Conservation (phyloP, 2,797 vertebrate genomes). For the Graptemys geographica region DNA sequence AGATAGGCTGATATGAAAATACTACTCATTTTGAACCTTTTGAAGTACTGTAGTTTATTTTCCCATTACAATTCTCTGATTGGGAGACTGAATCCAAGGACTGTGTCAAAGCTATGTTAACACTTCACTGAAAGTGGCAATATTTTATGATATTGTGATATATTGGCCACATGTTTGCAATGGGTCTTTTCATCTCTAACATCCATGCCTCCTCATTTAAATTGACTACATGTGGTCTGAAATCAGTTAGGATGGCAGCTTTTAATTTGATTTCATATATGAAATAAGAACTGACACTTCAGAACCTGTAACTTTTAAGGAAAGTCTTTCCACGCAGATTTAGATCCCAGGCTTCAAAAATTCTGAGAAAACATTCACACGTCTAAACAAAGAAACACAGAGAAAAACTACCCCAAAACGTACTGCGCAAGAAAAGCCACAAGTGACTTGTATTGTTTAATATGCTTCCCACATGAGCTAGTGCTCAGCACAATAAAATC, state of each 20-base stretch:
- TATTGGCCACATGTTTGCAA: neutral
- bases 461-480: neutral
- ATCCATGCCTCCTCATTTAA: neutral
- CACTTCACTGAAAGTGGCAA: neutral
- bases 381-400: neutral
- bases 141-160: neutral
- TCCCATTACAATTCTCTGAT: neutral
- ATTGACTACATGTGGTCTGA: neutral
- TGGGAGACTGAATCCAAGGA: neutral
- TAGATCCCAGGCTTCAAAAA: neutral
- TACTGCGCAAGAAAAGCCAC: slow-evolving; percentile 36
- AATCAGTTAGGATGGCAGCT: neutral
- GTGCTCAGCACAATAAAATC: neutral
- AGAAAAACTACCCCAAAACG: slow-evolving; percentile 68
- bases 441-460: neutral
- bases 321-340: neutral
- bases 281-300: neutral
- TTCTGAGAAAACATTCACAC: neutral
- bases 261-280: slow-evolving; percentile 10
- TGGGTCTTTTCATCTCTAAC: neutral
- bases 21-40: neutral
- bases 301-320: slow-evolving; percentile 7
- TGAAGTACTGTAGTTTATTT: neutral
- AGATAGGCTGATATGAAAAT: neutral
- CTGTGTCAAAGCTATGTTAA: neutral